Evolutionary conservation across 2,113 vertebrate species (phyloP).

Genomic region (Gnathonemus echidnorhynchus): DNA sequence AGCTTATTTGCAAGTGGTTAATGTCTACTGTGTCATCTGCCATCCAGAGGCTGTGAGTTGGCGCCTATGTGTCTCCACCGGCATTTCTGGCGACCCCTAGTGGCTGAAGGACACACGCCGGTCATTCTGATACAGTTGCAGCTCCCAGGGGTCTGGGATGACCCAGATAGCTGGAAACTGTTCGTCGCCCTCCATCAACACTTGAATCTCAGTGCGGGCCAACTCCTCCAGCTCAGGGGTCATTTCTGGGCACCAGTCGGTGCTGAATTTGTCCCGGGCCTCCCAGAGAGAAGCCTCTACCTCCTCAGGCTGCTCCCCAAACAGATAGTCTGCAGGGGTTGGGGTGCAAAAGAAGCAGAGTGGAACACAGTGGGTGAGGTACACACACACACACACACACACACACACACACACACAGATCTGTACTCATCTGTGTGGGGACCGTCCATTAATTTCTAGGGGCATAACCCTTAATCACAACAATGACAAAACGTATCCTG

Average conservation of each 20-base stretch:
- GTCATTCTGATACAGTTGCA: conserved; percentile 32
- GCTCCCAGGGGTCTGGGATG: conserved; percentile 51
- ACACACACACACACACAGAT: too few species aligned
- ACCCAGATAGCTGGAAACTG: conserved; percentile 55
- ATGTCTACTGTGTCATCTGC: neutral
- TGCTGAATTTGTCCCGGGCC: conserved; percentile 60
- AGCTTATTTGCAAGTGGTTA: neutral
- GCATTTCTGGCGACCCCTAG: neutral
- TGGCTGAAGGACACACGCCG: conserved; percentile 50
- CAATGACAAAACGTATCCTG: neutral
- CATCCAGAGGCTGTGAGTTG: neutral
- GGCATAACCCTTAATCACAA: too few species aligned
- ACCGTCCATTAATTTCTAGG: too few species aligned
- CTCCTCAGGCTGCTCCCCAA: conserved; percentile 72
- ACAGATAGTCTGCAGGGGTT: conserved; percentile 67
- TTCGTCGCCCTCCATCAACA: conserved; percentile 41
- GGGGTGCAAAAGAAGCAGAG: rapidly evolving
- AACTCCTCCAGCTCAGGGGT: conserved; percentile 56
- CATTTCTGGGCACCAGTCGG: conserved; percentile 62
- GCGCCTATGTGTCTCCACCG: neutral
- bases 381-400: neutral
- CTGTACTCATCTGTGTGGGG: neutral
- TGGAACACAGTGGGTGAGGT: neutral
- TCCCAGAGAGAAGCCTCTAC: conserved; percentile 53
- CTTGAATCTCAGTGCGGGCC: conserved; percentile 49